Base-by-base conservation (phyloP, 2,888 invertebrate species). In the Caradrina clavipalpis region DNA sequence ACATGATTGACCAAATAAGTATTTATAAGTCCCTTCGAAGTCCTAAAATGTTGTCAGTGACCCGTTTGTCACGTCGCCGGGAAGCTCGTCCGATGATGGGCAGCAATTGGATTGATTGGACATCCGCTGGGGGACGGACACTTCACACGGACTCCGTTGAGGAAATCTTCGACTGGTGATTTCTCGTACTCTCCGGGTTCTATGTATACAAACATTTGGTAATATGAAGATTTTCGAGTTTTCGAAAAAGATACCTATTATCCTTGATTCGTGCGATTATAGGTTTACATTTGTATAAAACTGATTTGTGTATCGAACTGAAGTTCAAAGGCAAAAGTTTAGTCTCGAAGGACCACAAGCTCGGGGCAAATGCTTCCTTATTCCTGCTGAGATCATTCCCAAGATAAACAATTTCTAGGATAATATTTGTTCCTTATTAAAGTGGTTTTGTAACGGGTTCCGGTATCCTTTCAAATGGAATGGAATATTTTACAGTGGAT, bases 21-120 rank as follows among this genome's bases (percentile, higher is more conserved):
- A 35, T 50, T 67, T 67, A 73, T 45, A 60, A 69, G 60, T 65
- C 59, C 53, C 49, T 59, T 66, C n/a, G 11, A 53, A 78, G 76
- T 65, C 26, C 2, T 56, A 69, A 51, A 60, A 50, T 60, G 73
- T 81, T 76, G 78, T 83, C 68, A 82, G 55, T 84, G 87, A 81
- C 87, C 85, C 78, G 83, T 51, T 81, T 78, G 80, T 70, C 13
- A 39, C 39, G 76, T 78, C 77, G 71, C 35, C 78, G 63, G 86
- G 86, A 86, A 78, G 86, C 72, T 76, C 78, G 73, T 76, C 78
- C 77, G 83, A 84, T 81, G 82, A 80, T 81, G 86, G 56, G 67
- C 80, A 78, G 73, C 88, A 87, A 89, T 89, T 89, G 89, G 69
- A 89, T 88, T 88, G 89, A 89, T 88, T 85, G 84, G 78, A 85